Evolutionary conservation across 2,113 vertebrate species (phyloP).

Genomic region (Ctenodactylus gundi): DNA sequence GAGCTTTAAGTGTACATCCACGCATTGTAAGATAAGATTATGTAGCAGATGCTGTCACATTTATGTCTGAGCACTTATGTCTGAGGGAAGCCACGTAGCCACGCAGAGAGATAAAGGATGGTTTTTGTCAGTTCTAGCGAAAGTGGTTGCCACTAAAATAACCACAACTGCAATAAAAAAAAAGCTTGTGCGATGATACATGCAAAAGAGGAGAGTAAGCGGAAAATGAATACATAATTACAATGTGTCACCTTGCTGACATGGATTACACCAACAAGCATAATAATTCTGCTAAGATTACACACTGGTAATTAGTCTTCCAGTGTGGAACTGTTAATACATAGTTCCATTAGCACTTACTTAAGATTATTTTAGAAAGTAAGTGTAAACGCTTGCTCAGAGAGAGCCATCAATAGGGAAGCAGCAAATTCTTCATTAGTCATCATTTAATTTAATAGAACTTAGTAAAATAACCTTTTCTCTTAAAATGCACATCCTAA

Average conservation of each 20-base stretch:
- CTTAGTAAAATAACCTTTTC: constrained; percentile 47
- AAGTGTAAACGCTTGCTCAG: constrained; percentile 58
- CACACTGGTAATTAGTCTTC: constrained; percentile 54
- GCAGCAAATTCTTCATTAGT: constrained; percentile 39
- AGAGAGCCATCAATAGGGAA: constrained; percentile 49
- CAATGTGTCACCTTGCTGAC: constrained; percentile 49
- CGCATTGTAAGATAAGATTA: neutral
- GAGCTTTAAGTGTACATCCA: neutral
- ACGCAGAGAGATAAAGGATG: neutral
- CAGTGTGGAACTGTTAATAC: constrained; percentile 37
- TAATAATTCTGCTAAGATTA: constrained; percentile 62
- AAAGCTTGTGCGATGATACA: constrained; percentile 48
- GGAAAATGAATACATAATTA: constrained; percentile 61
- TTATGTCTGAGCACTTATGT: neutral
- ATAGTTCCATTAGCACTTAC: constrained; percentile 50
- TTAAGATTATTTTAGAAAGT: constrained; percentile 63
- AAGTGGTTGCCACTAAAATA: constrained; percentile 40
- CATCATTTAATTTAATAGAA: constrained; percentile 53
- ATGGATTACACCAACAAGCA: constrained; percentile 55
- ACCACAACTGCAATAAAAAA: constrained; percentile 45
- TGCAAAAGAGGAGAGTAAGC: constrained; percentile 41
- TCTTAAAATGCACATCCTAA: constrained; percentile 43
- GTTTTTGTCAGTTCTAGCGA: constrained; percentile 33
- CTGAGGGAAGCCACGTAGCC: neutral
- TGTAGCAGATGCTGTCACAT: neutral